phyloP scores from a whole-genome alignment of 1,140 invertebrate species.

The Pachypeltis micranthus region DNA sequence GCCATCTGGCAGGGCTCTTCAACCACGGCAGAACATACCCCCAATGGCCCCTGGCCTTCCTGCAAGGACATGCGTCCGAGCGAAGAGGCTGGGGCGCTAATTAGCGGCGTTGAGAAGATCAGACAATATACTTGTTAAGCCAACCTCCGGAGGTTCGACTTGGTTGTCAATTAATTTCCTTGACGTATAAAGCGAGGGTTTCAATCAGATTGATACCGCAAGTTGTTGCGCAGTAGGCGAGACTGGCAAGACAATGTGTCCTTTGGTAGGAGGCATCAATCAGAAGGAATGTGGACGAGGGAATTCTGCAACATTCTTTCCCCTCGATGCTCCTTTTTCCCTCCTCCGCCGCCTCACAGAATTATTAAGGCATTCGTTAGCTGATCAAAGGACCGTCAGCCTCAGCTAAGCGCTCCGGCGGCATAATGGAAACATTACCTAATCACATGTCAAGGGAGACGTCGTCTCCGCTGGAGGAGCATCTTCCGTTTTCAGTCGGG shows the following conservation, averaged over 20 bases:
- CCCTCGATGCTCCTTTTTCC: no score
- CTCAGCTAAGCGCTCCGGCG: no score
- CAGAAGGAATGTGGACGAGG: background rate
- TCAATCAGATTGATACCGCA: conserved; percentile 1
- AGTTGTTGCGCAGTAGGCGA: background rate
- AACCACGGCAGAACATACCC: no score
- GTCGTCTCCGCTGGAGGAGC: no score
- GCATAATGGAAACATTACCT: no score
- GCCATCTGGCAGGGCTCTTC: no score
- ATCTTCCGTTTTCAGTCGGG: no score
- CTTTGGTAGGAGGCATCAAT: background rate
- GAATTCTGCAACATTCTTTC: background rate
- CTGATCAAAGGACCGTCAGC: background rate
- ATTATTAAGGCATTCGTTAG: background rate
- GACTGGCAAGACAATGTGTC: conserved; percentile 3
- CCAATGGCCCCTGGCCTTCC: no score
- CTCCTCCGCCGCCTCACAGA: background rate
- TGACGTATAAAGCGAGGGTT: conserved; percentile 1
- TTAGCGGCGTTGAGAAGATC: background rate
- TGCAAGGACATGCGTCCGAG: no score
- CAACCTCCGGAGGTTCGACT: background rate
- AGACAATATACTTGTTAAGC: conserved; percentile 6
- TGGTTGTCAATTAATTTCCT: conserved; percentile 5
- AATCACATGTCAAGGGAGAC: no score
- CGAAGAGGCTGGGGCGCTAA: no score